Percentiles rank a stretch among this genome's conserved stretches.
These are phyloP conservation scores for Lordiphosa clarofinis DNA, from an alignment of 1,140 invertebrate genomes.

Conservation along the genomic window DNA sequence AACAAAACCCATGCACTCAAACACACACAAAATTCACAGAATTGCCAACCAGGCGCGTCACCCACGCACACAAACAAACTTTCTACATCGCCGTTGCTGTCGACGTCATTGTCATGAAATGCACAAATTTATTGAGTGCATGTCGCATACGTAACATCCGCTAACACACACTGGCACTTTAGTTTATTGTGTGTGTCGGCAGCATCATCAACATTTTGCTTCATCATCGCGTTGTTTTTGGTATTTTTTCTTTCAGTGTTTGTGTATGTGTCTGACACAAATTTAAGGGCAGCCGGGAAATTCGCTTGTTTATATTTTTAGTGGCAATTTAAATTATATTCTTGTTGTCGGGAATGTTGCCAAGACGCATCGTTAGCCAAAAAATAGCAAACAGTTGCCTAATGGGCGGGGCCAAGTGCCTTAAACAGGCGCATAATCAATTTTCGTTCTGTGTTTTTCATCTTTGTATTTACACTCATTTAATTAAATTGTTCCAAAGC, in stretches of 20 bases:
- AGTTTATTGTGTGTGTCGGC: not conserved
- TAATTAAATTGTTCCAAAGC: slow-evolving; percentile 52
- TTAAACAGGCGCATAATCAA: slow-evolving; percentile 54
- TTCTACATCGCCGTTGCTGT: slow-evolving; percentile 16
- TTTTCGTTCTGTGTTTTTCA: slow-evolving; percentile 15
- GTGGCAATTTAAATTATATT: slow-evolving; percentile 48
- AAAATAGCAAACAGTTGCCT: slow-evolving; percentile 37
- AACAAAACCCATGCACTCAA: slow-evolving; percentile 7
- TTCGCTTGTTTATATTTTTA: slow-evolving; percentile 59
- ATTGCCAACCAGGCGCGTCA: not conserved
- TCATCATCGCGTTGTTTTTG: slow-evolving; percentile 3
- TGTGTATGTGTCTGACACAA: slow-evolving; percentile 39
- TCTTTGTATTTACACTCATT: slow-evolving; percentile 24
- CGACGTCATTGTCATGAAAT: slow-evolving; percentile 59
- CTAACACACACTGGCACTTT: slow-evolving; percentile 18
- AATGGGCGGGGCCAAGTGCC: slow-evolving; percentile 4
- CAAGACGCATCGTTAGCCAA: slow-evolving; percentile 25
- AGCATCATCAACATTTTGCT: not conserved
- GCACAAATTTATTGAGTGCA: slow-evolving; percentile 65
- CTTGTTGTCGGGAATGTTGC: slow-evolving; percentile 13
- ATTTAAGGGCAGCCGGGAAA: slow-evolving; percentile 24
- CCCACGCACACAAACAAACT: slow-evolving; percentile 17
- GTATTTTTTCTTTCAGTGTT: slow-evolving; percentile 12
- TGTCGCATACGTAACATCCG: slow-evolving; percentile 53
- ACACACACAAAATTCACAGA: slow-evolving; percentile 2